A percentile compares a stretch with the other conserved stretches of the same genome.
These are phyloP conservation scores for Sebastes melanostomus DNA, from an alignment of 2,797 vertebrate species.

Conservation along the genomic window DNA sequence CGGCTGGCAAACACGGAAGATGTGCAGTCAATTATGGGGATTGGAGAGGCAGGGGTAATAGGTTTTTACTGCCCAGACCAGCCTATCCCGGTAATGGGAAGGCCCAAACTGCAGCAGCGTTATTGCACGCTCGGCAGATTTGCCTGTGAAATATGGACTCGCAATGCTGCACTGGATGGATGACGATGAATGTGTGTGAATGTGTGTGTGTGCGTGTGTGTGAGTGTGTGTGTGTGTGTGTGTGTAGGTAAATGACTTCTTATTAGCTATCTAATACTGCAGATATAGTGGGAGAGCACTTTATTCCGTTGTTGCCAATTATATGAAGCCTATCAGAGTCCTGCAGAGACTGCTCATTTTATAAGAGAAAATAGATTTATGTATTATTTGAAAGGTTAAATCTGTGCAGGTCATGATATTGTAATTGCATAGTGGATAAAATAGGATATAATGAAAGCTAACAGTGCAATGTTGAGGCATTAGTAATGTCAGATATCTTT, in stretches of 20 bases:
- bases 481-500: background rate
- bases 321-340: conserved; percentile 1
- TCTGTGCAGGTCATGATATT: background rate
- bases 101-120: conserved; percentile 63
- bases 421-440: background rate
- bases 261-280: conserved; percentile 57
- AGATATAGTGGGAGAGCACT: background rate
- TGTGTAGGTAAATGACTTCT: conserved; percentile 42
- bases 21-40: conserved; percentile 75
- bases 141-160: conserved; percentile 77
- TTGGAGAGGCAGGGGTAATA: conserved; percentile 70
- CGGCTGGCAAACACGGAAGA: conserved; percentile 56
- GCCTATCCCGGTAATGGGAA: conserved; percentile 72
- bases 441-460: background rate
- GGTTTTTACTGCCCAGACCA: conserved; percentile 71
- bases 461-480: background rate
- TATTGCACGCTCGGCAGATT: conserved; percentile 78
- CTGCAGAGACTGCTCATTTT: background rate
- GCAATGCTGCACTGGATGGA: conserved; percentile 42
- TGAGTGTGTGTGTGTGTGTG: background rate
- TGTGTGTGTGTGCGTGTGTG: conserved; percentile 4
- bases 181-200: conserved; percentile 11
- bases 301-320: conserved; percentile 1
- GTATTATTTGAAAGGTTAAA: background rate
- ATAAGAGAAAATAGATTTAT: background rate